Evolutionary conservation across 2,797 vertebrate species (phyloP).

Genomic region (Xenopus petersii): DNA sequence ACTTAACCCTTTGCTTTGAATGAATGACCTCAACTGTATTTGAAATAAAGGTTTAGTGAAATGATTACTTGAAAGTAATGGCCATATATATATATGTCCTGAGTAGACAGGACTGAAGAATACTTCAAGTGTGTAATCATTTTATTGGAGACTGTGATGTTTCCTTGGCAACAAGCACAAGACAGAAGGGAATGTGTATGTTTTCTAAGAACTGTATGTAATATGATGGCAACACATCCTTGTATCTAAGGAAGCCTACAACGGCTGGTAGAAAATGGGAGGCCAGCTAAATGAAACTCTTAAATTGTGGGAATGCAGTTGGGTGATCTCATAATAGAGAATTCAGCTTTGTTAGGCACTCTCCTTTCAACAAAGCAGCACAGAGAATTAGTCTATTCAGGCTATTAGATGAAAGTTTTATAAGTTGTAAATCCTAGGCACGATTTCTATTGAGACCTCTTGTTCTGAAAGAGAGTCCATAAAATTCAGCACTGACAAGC

Average conservation of each 20-base stretch:
- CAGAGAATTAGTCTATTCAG: conserved; percentile 37
- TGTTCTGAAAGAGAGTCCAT: conserved; percentile 27
- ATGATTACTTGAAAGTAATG: conserved; percentile 54
- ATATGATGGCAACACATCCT: conserved; percentile 48
- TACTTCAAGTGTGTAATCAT: conserved; percentile 61
- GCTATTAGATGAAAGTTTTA: conserved; percentile 31
- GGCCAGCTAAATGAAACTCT: conserved; percentile 27
- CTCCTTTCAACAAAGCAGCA: conserved; percentile 16
- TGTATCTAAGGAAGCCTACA: conserved; percentile 55
- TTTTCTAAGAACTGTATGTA: conserved; percentile 55
- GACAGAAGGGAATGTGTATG: conserved; percentile 57
- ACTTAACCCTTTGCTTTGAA: not conserved
- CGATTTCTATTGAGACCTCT: conserved; percentile 18
- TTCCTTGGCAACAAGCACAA: conserved; percentile 64
- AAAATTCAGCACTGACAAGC: conserved; percentile 39
- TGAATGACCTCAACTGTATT: not conserved
- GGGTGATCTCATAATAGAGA: conserved; percentile 27
- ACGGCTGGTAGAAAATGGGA: conserved; percentile 49
- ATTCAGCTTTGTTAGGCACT: conserved; percentile 31
- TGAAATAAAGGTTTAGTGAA: not conserved
- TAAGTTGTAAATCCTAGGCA: conserved; percentile 40
- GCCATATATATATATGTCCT: conserved; percentile 51
- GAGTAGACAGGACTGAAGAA: conserved; percentile 57
- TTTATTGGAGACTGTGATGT: conserved; percentile 53
- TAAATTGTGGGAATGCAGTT: conserved; percentile 37